Evolutionary conservation across 2,888 invertebrate species (phyloP).

Genomic region (Coremacera marginata): DNA sequence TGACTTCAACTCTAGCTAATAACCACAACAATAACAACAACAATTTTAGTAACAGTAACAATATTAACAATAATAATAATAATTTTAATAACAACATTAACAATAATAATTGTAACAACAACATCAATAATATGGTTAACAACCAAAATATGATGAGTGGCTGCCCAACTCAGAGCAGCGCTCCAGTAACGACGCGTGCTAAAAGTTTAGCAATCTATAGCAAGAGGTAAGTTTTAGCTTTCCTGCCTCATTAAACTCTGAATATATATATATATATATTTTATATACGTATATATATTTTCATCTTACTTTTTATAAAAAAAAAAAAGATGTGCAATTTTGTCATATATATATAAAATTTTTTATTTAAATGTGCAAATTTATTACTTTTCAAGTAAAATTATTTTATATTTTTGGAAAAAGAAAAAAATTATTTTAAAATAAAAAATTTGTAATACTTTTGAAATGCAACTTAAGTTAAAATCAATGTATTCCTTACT

Average conservation of each 20-base stretch:
- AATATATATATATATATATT: background rate
- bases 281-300: too few species aligned
- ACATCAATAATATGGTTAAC: slow-evolving; percentile 44
- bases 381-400: too few species aligned
- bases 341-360: too few species aligned
- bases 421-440: too few species aligned
- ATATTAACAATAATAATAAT: slow-evolving; percentile 51
- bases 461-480: too few species aligned
- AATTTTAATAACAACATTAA: slow-evolving; percentile 51
- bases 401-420: too few species aligned
- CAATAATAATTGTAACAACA: slow-evolving; percentile 52
- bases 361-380: too few species aligned
- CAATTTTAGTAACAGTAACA: slow-evolving; percentile 50
- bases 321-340: too few species aligned
- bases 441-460: too few species aligned
- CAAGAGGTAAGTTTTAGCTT: slow-evolving; percentile 65
- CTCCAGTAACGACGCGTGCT: slow-evolving; percentile 59
- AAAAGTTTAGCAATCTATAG: slow-evolving; percentile 68
- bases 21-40: slow-evolving; percentile 41
- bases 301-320: too few species aligned
- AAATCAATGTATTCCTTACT: background rate
- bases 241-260: background rate
- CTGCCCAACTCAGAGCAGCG: slow-evolving; percentile 44
- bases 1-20: slow-evolving; percentile 36
- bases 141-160: slow-evolving; percentile 33